These are phyloP conservation scores for Ceyx margarethae DNA, from an alignment of 2,113 vertebrate species.

Conservation along the genomic window DNA sequence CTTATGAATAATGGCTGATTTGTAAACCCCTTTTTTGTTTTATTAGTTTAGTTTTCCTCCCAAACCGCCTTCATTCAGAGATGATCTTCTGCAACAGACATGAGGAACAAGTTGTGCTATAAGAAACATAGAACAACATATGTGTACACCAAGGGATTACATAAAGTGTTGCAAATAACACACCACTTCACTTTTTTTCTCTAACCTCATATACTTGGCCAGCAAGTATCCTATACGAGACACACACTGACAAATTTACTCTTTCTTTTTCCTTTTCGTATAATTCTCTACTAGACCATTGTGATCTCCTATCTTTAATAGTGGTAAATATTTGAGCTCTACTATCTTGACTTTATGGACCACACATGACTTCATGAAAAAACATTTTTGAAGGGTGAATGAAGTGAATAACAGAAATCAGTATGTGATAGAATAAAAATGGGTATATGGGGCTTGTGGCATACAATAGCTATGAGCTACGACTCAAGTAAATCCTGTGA, in stretches of 20 bases:
- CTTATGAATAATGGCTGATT: not conserved
- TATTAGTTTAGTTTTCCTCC: not conserved
- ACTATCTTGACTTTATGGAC: not conserved
- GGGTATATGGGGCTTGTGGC: not conserved
- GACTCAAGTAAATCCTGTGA: accelerated
- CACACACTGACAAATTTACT: accelerated
- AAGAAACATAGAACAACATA: not conserved
- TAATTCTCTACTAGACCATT: not conserved
- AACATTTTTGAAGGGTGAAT: not conserved
- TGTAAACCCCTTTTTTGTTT: not conserved
- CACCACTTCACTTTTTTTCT: not conserved
- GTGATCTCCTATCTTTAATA: not conserved
- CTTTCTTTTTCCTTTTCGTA: not conserved
- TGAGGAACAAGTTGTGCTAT: not conserved
- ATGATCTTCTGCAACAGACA: not conserved
- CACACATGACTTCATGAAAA: not conserved
- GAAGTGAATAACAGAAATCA: not conserved
- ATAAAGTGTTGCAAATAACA: not conserved
- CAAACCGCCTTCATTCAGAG: not conserved
- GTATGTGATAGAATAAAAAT: accelerated
- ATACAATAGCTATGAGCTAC: not conserved
- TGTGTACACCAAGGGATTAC: not conserved
- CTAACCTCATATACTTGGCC: not conserved
- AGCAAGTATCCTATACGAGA: not conserved
- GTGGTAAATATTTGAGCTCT: not conserved